These are phyloP conservation scores for Platyrinchus mystaceus DNA, from an alignment of 2,797 vertebrate species.

Conservation along the genomic window DNA sequence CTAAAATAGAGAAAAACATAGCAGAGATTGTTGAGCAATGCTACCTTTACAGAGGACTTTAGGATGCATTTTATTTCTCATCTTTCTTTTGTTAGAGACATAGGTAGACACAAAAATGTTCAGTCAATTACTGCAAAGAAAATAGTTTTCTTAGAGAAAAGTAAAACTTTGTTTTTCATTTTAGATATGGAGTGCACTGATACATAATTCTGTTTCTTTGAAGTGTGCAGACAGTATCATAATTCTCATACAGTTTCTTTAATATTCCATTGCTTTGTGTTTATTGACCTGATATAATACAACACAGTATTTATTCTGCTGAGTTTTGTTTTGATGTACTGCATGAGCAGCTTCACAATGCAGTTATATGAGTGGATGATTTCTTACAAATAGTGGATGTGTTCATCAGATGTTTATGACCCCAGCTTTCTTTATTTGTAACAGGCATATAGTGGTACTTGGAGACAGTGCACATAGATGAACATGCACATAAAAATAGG, in stretches of 20 bases:
- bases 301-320: neutral
- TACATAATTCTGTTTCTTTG: neutral
- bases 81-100: neutral
- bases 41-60: neutral
- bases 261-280: conserved; percentile 1
- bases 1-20: neutral
- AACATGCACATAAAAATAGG: neutral
- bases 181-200: neutral
- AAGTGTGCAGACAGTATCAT: neutral
- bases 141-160: neutral
- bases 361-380: neutral
- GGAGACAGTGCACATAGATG: neutral
- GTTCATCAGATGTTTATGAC: neutral
- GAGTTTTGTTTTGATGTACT: neutral
- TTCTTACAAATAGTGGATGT: neutral
- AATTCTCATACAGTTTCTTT: neutral
- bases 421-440: neutral
- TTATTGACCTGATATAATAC: conserved; percentile 4
- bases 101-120: neutral
- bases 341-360: neutral
- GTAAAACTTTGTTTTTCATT: neutral
- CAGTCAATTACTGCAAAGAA: neutral
- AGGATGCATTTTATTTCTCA: neutral
- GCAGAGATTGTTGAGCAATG: neutral
- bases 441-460: neutral